These are phyloP conservation scores for Scaptodrosophila latifasciaeformis DNA, from an alignment of 2,888 invertebrate species.

Conservation along the genomic window DNA sequence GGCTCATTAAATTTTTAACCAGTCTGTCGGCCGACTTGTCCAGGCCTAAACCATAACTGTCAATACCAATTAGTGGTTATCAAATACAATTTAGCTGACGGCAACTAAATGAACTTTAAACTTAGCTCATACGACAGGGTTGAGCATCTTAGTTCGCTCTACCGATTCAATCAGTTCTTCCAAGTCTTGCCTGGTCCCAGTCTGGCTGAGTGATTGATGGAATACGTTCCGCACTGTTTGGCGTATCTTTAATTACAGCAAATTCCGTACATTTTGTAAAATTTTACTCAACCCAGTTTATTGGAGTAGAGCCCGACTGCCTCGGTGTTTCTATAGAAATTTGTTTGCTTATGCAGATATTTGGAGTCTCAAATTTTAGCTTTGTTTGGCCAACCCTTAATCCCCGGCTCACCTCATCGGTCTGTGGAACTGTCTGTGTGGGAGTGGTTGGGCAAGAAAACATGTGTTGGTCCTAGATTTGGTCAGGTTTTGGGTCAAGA, in stretches of 20 bases:
- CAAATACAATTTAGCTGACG: neutral
- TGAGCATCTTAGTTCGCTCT: neutral
- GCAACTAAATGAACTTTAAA: no score
- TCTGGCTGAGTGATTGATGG: no score
- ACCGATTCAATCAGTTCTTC: no score
- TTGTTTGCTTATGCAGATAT: conserved; percentile 10
- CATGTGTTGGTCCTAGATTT: conserved; percentile 23
- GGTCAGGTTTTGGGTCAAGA: conserved; percentile 31
- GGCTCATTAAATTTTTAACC: conserved; percentile 55
- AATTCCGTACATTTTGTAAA: no score
- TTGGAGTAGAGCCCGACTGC: no score
- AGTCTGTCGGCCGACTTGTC: conserved; percentile 7
- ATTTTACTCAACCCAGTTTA: no score
- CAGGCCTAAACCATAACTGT: conserved; percentile 39
- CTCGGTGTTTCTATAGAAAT: neutral
- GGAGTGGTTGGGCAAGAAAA: conserved; percentile 7
- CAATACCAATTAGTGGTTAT: conserved; percentile 54
- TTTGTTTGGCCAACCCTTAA: no score
- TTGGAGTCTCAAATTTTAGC: no score
- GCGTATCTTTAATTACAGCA: no score
- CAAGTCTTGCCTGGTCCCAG: no score
- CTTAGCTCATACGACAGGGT: no score
- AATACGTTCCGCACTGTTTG: no score
- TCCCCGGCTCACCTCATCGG: neutral
- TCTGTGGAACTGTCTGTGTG: neutral